These are phyloP conservation scores for Solen grandis DNA, from an alignment of 1,140 invertebrate species.

Conservation along the genomic window DNA sequence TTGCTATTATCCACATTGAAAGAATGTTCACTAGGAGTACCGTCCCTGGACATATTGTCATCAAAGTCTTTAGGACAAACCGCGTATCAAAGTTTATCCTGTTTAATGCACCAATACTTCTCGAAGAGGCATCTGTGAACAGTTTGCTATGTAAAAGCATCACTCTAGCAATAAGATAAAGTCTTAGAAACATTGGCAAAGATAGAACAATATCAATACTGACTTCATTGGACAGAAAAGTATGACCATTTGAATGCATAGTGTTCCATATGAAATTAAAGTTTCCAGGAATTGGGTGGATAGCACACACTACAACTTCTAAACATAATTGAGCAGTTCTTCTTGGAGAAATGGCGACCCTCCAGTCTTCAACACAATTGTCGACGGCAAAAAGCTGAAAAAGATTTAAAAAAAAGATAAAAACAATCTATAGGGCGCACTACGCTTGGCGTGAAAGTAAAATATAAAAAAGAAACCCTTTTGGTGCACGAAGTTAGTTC, in stretches of 20 bases:
- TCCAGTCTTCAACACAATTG: constrained; percentile 99
- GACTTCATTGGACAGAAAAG: constrained; percentile 62
- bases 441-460: no score
- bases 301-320: constrained; percentile 96
- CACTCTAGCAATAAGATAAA: constrained; percentile 99
- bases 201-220: constrained; percentile 94
- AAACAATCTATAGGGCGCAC: no score
- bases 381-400: constrained; percentile 79
- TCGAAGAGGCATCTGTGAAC: constrained; percentile 98
- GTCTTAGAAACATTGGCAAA: constrained; percentile 99
- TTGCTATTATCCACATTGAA: constrained; percentile 99
- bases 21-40: constrained; percentile 98
- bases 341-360: constrained; percentile 99
- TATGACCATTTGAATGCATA: constrained; percentile 89
- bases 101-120: constrained; percentile 95
- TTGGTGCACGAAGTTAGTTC: no score
- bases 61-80: constrained; percentile 99
- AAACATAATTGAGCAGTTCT: constrained; percentile 95
- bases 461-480: no score
- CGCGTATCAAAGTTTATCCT: constrained; percentile 99
- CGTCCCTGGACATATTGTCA: constrained; percentile 99
- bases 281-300: constrained; percentile 98
- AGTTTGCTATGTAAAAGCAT: constrained; percentile 99
- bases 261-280: constrained; percentile 94
- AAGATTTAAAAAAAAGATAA: no score